Conservation (phyloP, 2,888 invertebrate species). For the Andrena dorsata region DNA sequence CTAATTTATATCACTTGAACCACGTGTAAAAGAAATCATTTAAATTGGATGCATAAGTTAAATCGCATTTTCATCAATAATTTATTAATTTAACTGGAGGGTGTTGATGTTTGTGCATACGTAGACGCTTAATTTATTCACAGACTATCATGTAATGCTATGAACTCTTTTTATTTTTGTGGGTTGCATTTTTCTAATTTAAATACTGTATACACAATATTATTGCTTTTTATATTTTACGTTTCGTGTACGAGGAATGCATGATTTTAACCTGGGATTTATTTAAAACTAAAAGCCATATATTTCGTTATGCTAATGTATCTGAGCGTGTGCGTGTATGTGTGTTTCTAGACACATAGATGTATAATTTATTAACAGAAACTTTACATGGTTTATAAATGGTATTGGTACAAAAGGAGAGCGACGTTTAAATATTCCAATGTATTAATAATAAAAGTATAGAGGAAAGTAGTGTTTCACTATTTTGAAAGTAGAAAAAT, state of each 20-base stretch:
- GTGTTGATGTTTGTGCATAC: neutral
- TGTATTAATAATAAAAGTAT: neutral
- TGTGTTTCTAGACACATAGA: conserved; percentile 12
- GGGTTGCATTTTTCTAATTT: neutral
- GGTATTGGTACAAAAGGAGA: conserved; percentile 61
- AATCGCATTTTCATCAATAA: neutral
- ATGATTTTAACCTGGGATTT: conserved; percentile 31
- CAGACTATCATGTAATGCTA: neutral
- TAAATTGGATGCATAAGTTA: neutral
- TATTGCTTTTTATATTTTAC: conserved; percentile 6
- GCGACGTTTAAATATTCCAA: conserved; percentile 21
- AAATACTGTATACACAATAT: neutral
- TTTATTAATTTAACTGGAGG: neutral
- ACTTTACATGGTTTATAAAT: conserved; percentile 51
- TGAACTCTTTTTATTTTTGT: neutral
- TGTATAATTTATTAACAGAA: conserved; percentile 34
- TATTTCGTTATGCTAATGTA: conserved; percentile 22
- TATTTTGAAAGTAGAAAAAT: conserved; percentile 30
- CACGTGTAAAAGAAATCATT: neutral
- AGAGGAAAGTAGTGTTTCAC: neutral
- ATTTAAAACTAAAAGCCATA: conserved; percentile 19
- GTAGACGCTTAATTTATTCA: conserved; percentile 4
- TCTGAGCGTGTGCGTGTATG: conserved; percentile 9
- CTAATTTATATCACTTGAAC: conserved; percentile 3
- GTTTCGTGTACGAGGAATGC: conserved; percentile 21